Conservation (phyloP, 2,888 invertebrate genomes). For the Aromia moschata region DNA sequence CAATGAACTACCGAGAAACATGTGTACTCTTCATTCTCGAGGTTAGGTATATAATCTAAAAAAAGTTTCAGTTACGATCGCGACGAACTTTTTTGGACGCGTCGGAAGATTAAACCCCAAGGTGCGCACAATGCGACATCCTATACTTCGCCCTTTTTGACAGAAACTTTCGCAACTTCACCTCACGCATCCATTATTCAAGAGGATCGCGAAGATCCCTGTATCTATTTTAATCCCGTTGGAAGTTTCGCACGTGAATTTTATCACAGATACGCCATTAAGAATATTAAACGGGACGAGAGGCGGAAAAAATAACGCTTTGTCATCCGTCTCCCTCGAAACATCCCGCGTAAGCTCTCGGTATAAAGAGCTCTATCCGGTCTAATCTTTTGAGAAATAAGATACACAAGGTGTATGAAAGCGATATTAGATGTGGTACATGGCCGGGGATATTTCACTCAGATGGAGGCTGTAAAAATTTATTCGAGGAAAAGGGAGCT, state of each 20-base stretch:
- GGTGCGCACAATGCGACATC: slow-evolving; percentile 7
- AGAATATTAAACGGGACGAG: slow-evolving; percentile 25
- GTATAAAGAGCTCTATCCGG: slow-evolving; percentile 19
- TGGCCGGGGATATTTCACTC: slow-evolving; percentile 14
- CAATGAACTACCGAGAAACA: too few species aligned
- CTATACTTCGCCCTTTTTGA: slow-evolving; percentile 9
- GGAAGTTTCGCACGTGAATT: slow-evolving; percentile 22
- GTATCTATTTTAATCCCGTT: slow-evolving; percentile 25
- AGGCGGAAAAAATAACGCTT: slow-evolving; percentile 18
- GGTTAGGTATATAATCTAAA: too few species aligned
- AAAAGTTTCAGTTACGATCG: neutral
- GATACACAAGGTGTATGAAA: slow-evolving; percentile 24
- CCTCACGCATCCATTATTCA: slow-evolving; percentile 24
- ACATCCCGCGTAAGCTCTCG: slow-evolving; percentile 22
- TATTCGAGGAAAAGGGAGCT: neutral
- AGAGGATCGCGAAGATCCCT: slow-evolving; percentile 11
- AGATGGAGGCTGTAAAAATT: slow-evolving; percentile 18
- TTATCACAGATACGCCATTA: slow-evolving; percentile 22
- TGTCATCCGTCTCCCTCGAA: slow-evolving; percentile 23
- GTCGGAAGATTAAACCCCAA: neutral
- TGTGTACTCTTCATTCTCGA: too few species aligned
- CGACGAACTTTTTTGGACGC: neutral
- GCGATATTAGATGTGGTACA: slow-evolving; percentile 20
- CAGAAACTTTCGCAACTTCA: slow-evolving; percentile 10
- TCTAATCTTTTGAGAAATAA: slow-evolving; percentile 24